Base-by-base conservation (phyloP, 2,797 vertebrate genomes). In the Thamnophis elegans region DNA sequence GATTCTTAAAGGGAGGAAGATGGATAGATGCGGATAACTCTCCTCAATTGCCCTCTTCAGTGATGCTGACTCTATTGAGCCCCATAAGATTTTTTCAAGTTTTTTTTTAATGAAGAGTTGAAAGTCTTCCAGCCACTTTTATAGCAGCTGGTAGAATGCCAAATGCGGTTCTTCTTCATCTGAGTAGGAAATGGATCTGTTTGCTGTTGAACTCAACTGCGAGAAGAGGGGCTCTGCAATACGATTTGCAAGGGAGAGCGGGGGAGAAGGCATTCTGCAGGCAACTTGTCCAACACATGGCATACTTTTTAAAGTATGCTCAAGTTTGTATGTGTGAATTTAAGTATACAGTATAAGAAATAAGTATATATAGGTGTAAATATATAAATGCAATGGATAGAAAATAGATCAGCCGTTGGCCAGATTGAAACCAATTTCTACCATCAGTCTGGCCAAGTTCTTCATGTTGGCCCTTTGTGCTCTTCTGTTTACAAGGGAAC, bases 401-500 rank as follows among this genome's bases (percentile, higher is more conserved):
- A 10, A 65, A 25, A 82, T 47, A 47, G 73, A 82, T 82, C 73
- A 47, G 20, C 42, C 20, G 82, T 26, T 89, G 28, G 55, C 20
- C 22, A 53, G 28, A 85, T 3, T 14, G 25, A 62, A 53, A 86
- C 32, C 56, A 90, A 56, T 68, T n/a, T 53, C 18, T 55, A 9
- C 25, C 0, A 1, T 22, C 20, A 53, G 3, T 26, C 55, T 60
- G n/a, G 85, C 85, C 62, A 73, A 4, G 2, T n/a, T 36, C 10
- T 36, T 82, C 9, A 42, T n/a, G 51, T 9, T 7, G 12, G 42
- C 4, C 3, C 28, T 91, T 88, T 91, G 55, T 91, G 25, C 20
- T 87, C 1, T 90, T 32, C 62, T 54, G 10, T 54, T 94, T n/a
- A 0, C 1, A 28, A 98, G 98, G 92, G 92, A 93, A 99, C 98